These are phyloP conservation scores for Kryphioiulus occultus DNA, from an alignment of 2,888 invertebrate species.

Conservation along the genomic window DNA sequence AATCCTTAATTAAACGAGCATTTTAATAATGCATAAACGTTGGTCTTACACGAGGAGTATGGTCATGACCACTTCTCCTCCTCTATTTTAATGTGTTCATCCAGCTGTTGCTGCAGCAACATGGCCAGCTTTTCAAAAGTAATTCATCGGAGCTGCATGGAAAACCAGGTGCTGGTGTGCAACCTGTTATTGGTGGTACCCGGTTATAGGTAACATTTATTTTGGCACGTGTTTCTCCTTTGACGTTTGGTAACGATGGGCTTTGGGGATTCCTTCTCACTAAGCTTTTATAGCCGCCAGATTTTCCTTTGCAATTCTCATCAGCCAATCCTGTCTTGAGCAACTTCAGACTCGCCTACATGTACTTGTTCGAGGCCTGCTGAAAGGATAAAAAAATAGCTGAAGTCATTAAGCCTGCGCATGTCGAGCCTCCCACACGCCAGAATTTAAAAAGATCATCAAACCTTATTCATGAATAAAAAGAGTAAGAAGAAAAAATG, in stretches of 20 bases:
- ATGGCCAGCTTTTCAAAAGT: not conserved
- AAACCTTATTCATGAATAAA: not conserved
- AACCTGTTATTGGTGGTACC: not conserved
- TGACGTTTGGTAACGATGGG: not conserved
- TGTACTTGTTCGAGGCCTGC: not conserved
- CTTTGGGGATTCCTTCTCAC: not conserved
- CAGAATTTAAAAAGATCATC: not conserved
- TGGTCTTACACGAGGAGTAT: not conserved
- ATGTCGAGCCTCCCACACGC: not conserved
- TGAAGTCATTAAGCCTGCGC: not conserved
- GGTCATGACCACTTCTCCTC: not conserved
- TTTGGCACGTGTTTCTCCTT: slow-evolving; percentile 17
- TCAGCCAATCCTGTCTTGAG: not conserved
- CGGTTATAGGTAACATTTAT: no score
- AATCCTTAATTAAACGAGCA: not conserved
- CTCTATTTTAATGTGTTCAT: not conserved
- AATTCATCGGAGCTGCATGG: not conserved
- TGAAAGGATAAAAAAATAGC: not conserved
- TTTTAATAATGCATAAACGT: not conserved
- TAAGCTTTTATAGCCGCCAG: slow-evolving; percentile 15
- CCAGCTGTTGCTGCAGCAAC: slow-evolving; percentile 27
- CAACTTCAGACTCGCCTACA: not conserved
- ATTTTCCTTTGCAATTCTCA: not conserved
- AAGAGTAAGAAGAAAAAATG: not conserved
- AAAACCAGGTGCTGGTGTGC: not conserved